Percentiles rank a stretch among this genome's conserved stretches.
Evolutionary conservation across 53 echinoderm and acorn worm species (phyloP).

Genomic region (Crossaster papposus): DNA sequence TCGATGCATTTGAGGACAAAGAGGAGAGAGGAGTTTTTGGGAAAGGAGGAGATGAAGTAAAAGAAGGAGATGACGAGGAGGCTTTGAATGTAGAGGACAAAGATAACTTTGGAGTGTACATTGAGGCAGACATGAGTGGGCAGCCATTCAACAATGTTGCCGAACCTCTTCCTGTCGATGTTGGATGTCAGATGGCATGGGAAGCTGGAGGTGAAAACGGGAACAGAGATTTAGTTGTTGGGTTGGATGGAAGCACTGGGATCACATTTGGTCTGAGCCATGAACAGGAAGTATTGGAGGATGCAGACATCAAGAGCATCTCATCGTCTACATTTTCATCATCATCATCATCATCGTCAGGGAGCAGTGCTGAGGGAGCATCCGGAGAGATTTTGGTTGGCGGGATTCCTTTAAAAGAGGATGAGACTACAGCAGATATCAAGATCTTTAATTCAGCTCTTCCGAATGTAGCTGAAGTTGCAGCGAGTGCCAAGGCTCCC

Average conservation of each 20-base stretch:
- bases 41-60: background rate
- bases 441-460: background rate
- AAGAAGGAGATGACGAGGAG: background rate
- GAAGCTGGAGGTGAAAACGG: constrained; percentile 32
- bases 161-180: constrained; percentile 33
- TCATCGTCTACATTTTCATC: constrained; percentile 22
- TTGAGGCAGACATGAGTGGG: background rate
- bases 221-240: background rate
- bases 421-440: background rate
- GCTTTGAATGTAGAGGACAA: constrained; percentile 19
- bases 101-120: background rate
- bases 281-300: constrained; percentile 15
- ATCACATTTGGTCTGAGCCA: background rate
- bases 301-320: constrained; percentile 24
- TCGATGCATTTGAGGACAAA: constrained; percentile 43
- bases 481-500: background rate
- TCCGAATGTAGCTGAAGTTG: background rate
- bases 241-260: background rate
- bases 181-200: constrained; percentile 54
- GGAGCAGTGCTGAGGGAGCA: background rate
- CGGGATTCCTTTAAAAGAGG: background rate
- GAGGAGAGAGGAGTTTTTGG: background rate
- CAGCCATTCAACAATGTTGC: background rate
- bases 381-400: background rate
- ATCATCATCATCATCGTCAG: constrained; percentile 35